Evolutionary conservation across 2,113 vertebrate genomes (phyloP), one percentile per base, ranked within the genome.

Genomic region (Typhlomys cinereus): DNA sequence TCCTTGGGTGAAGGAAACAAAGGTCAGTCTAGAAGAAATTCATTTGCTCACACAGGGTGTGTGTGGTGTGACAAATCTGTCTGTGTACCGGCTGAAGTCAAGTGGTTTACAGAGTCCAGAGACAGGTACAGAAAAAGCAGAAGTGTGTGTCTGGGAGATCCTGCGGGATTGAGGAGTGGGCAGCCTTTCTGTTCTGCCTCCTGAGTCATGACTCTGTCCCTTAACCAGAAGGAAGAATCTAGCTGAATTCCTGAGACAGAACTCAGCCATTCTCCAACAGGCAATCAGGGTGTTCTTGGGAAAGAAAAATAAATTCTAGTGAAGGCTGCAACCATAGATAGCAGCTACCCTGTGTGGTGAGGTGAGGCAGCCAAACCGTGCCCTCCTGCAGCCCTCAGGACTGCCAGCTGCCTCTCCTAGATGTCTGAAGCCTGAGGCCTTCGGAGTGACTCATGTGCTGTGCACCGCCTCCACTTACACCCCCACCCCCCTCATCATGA

Each of bases 51-150:
- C 6, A 93, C 11, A 84, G 14, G 74, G 67, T 39, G n/a, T 69
- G 20, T 61, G 62, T 82, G 66, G 69, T 83, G 44, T 67, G 57
- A 86, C n/a, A 12, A 78, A 66, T 8, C 39, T 69, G 13, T 25
- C 50, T 34, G 23, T 15, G 67, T 52, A 89, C 23, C 59, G 46
- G 64, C 85, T 84, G 41, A 83, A 31, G 84, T 89, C 85, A 87
- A 59, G 44, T 44, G 80, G 69, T 80, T n/a, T 84, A 71, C 23
- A 50, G 89, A 66, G 54, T 81, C 36, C 82, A 90, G 59, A 64
- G 76, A 93, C 74, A 87, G 34, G 61, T 57, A 36, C 36, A 76
- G 61, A 93, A 93, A 87, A n/a, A 80, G 46, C 48, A 80, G 89
- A 90, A 78, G 66, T 54, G 27, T 4, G 54, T 94, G 70, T 79